Base-by-base conservation (phyloP, 2,888 invertebrate species). In the Scrobipalpa costella region DNA sequence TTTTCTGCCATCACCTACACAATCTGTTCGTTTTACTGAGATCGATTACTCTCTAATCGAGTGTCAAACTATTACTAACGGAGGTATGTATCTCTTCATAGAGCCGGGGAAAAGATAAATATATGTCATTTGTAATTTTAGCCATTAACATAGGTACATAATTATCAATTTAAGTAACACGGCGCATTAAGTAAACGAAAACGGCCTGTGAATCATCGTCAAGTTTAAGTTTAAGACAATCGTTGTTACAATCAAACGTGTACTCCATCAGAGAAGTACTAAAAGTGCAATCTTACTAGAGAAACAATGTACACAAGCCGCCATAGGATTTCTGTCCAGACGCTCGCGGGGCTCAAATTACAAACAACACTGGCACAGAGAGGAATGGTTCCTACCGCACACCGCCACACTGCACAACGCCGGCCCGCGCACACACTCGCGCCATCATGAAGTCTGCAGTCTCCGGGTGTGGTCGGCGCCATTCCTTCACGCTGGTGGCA, bases 1-100 rank as follows among this genome's bases (percentile, higher is more conserved):
- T 85, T 80, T 73, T 74, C 69, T 74, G 73, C 73, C 71, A 75
- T 77, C 69, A 74, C 71, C 73, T 71, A 77, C 73, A 75, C 73
- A 74, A 74, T 75, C 71, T 75, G 73, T 78, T 72, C 66, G 66
- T 74, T 67, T 67, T 72, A 80, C 72, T 87, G 88, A 89, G 86
- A 89, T 88, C 88, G 79, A 78, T 80, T 75, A 78, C 73, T 75
- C 79, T 83, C 78, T 73, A 80, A 77, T 78, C 73, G 80, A 83
- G 79, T 79, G 71, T 76, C 73, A 71, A 75, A 78, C 73, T 82
- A 81, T 74, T 77, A 81, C 79, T 83, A 84, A 77, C 63, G 77
- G 78, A 80, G 78, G 75, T 79, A 76, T 73, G 70, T 71, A 58
- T 61, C 67, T 66, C 60, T 64, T 64, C 65, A 68, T 66, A 71